Evolutionary conservation across 2,797 vertebrate species (phyloP), one percentile per base, ranked within the genome.

Genomic region (Cephalopachus bancanus): DNA sequence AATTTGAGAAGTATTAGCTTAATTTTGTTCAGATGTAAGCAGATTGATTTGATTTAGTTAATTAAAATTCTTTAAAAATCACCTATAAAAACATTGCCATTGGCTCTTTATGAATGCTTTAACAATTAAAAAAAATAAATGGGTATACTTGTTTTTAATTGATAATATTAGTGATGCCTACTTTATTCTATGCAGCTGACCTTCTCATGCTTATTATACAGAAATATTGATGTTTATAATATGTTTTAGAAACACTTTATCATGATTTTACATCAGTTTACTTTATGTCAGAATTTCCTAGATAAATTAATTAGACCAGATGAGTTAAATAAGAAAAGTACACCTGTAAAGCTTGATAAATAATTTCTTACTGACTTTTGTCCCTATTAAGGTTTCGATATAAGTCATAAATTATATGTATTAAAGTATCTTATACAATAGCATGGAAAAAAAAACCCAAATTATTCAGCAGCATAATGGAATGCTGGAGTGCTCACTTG

Each of bases 41-140:
- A 89, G 89, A 91, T 86, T 93, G 95, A 15, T 67, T 94, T 71
- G 64, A 79, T 51, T 16, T 16, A 2, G 37, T 7, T 94, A 79
- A 81, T 97, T 93, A 55, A 71, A 79, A 9, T 83, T 59, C 92
- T 7, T 97, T 90, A 91, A 79, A 96, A 94, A 94, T 98, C n/a
- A 94, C 2, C 30, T 78, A 2, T 11, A 55, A 20, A 95, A 87
- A 2, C 93, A 17, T 78, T 96, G 26, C 37, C 51, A 1, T 15
- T 93, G 62, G 55, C 57, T 76, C 74, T 78, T 69, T 55, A 55
- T 78, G 60, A 93, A 26, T 53, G 1, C 28, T 86, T 94, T 95
- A 78, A 95, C 75, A 49, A 22, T 71, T 49, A 7, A 49, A 49
- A 74, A 74, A 74, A 37, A 4, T 19, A 10, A n/a, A 37, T 37